Evolutionary conservation across 2,113 vertebrate species (phyloP).

Genomic region (Embiotoca jacksoni): DNA sequence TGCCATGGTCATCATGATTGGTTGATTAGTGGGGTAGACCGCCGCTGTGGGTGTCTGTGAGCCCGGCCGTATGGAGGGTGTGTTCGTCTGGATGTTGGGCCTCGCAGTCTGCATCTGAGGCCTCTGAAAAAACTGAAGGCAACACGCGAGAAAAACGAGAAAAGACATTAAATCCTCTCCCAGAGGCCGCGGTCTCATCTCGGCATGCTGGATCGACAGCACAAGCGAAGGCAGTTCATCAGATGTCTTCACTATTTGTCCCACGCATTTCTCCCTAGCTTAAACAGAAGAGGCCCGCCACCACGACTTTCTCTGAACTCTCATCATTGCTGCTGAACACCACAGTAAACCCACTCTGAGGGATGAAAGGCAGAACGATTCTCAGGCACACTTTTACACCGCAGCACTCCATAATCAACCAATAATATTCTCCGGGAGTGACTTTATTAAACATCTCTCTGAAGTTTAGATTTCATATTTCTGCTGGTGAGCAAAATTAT

Average conservation of each 20-base stretch:
- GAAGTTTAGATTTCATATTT: constrained; percentile 1
- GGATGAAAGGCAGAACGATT: background rate
- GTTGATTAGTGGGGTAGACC: constrained; percentile 94
- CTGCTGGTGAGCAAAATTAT: background rate
- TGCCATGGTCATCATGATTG: constrained; percentile 97
- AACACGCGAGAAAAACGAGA: constrained; percentile 19
- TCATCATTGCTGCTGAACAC: background rate
- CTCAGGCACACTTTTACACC: background rate
- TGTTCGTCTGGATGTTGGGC: constrained; percentile 92
- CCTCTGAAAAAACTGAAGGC: constrained; percentile 94
- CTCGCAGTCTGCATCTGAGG: constrained; percentile 94
- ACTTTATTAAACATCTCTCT: constrained; percentile 8
- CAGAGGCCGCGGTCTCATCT: constrained; percentile 15
- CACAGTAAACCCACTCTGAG: constrained; percentile 11
- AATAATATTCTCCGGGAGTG: background rate
- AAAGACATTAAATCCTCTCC: constrained; percentile 9
- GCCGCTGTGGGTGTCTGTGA: constrained; percentile 90
- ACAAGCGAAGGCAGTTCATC: constrained; percentile 13
- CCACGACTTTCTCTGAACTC: background rate
- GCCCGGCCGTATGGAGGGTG: constrained; percentile 91
- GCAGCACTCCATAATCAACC: constrained; percentile 5
- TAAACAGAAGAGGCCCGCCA: background rate
- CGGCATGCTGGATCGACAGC: constrained; percentile 13
- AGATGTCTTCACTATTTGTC: constrained; percentile 9
- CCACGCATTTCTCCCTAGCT: constrained; percentile 30